Base-by-base conservation (phyloP, 2,888 invertebrate species). In the Nomada ferruginata region DNA sequence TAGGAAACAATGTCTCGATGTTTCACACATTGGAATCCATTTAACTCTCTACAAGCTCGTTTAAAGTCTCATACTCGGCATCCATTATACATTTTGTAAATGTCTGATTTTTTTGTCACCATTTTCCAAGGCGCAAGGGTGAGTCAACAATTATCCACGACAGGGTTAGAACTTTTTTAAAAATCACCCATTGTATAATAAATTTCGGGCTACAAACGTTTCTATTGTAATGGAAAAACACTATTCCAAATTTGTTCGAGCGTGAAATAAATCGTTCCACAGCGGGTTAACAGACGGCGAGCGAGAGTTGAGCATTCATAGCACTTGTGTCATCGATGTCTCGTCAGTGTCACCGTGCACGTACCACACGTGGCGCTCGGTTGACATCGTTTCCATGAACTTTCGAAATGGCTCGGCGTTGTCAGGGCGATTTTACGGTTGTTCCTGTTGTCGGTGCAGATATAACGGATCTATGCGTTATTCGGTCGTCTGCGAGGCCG, bases 391-490 rank as follows among this genome's bases (percentile, higher is more conserved):
- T 84, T 69, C 61, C 69, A 79, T 52, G 76, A 75, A 66, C 72
- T 80, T 68, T 66, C 64, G 72, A 83, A 78, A 74, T 76, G 73
- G 47, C 11, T n/a, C 44, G 50, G n/a, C 15, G 26, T 36, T 63
- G 76, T 55, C 57, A 47, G 55, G 50, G 36, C 53, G 61, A 86
- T 72, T 80, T 78, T 57, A 74, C 61, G 60, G 53, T 70, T 70
- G 61, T 66, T 70, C 65, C 55, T 26, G 36, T 23, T 59, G n/a
- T 59, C 55, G 68, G 65, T 73, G 81, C 73, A 69, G 71, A 73
- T 68, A 79, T 86, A 86, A 86, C 86, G 86, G 86, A 77, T 70
- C 79, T 76, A 60, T 65, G 82, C 79, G 78, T 78, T 84, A 79
- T 74, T 82, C 79, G 55, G 65, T 82, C 79, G 66, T 52, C 72